Conservation (phyloP, 1,140 invertebrate genomes). For the Megalopta genalis region DNA sequence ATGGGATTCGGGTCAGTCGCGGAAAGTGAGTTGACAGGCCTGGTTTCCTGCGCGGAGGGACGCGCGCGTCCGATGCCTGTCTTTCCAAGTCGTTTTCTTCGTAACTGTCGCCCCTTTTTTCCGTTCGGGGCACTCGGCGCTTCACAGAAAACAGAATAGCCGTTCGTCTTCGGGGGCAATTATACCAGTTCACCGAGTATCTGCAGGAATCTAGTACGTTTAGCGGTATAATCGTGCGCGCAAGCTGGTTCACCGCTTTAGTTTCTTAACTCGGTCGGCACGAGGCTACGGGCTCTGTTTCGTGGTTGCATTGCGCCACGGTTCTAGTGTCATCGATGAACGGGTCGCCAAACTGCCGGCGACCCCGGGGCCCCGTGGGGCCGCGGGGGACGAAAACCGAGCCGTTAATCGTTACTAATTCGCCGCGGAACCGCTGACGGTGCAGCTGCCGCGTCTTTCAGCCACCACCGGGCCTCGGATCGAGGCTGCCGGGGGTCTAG, state of each 20-base stretch:
- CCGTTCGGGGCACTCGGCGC: background rate
- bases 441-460: background rate
- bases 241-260: constrained; percentile 4
- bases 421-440: background rate
- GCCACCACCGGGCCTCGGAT: background rate
- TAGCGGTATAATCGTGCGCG: constrained; percentile 41
- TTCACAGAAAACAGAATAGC: constrained; percentile 3
- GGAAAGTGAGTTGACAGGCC: constrained; percentile 69
- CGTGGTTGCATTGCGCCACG: constrained; percentile 17
- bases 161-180: background rate
- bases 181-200: constrained; percentile 24
- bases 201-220: constrained; percentile 37
- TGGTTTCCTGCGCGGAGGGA: constrained; percentile 27
- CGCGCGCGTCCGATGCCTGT: background rate
- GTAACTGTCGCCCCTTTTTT: background rate
- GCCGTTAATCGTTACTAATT: background rate
- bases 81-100: background rate
- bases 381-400: background rate
- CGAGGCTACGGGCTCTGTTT: constrained; percentile 2
- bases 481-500: background rate
- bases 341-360: constrained; percentile 9
- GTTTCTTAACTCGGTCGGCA: constrained; percentile 28
- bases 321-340: background rate
- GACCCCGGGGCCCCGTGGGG: no score
- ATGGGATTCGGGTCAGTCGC: constrained; percentile 63